Base-by-base conservation (phyloP, 2,888 invertebrate species). In the Apoderus coryli region DNA sequence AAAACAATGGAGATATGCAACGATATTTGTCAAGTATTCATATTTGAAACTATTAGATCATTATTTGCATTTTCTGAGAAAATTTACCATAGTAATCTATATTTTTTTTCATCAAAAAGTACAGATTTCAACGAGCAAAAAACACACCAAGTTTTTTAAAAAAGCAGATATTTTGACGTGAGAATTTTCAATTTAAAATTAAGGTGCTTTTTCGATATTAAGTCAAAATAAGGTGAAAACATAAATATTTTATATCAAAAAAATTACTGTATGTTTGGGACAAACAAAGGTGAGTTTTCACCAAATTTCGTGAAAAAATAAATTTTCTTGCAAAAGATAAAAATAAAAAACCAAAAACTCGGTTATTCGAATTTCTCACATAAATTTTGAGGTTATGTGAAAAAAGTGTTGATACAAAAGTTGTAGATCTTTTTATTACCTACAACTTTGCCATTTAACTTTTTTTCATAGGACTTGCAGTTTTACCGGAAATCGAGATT, bases 21-120 rank as follows among this genome's bases (percentile, higher is more conserved):
- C n/a, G n/a, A n/a, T n/a, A n/a, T n/a, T n/a, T n/a, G n/a, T n/a
- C n/a, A n/a, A n/a, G n/a, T n/a, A n/a, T n/a, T n/a, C n/a, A n/a
- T n/a, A n/a, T n/a, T n/a, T n/a, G n/a, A n/a, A n/a, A n/a, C n/a
- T n/a, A n/a, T n/a, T n/a, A n/a, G n/a, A 7, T 19, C n/a, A 19
- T 19, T 19, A 7, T 19, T 19, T 19, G 19, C 19, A n/a, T 19
- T 19, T 19, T 19, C 19, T 19, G 19, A 19, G 19, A 19, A 19
- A 19, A 19, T 19, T 19, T 19, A 7, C 19, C 19, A 19, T 19
- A 19, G 19, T 19, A n/a, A 19, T 19, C 7, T 19, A 19, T n/a
- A 19, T 19, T 19, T 19, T 19, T 19, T 19, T 19, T n/a, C 19
- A 19, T 19, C 19, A 19, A n/a, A 19, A 19, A 19, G 19, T 19